Evolutionary conservation across 35 echinoderm and acorn worm species (phyloP), one percentile per base, ranked within the genome.

Genomic region (Apostichopus japonicus): DNA sequence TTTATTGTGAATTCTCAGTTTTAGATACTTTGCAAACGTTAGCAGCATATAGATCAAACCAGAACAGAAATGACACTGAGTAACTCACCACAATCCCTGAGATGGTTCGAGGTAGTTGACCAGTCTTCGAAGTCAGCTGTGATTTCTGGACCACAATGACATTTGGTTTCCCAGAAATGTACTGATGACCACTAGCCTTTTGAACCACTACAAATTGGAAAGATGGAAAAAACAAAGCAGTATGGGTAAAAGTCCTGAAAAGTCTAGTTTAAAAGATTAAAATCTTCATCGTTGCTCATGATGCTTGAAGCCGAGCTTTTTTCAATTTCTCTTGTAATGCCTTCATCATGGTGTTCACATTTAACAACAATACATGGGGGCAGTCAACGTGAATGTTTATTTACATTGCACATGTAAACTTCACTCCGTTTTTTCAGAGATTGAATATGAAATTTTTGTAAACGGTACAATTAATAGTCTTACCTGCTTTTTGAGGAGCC

Each of bases 131-230:
- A 51, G 79, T 67, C 61, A 95, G 54, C 81, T 95, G 94, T 13
- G 94, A 95, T 44, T 95, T 92, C 94, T 95, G 90, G 63, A 95
- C 94, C 5, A 95, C 94, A 16, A 95, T 95, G 54, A 95, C 94
- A 17, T 92, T 95, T 24, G 94, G 80, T 80, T 95, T 95, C 5
- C 94, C 94, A 0, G 90, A 51, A 15, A 90, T 62, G 67, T 72
- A 89, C 59, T 89, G 86, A 56, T 76, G 17, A 7, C 82, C 61
- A 10, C 55, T 76, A 15, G 90, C 56, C 57, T 95, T 95, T 5
- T 90, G 91, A 9, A 95, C 94, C 10, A 95, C 94, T 89, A 44
- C 55, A 17, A 63, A 87, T n/a, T 44, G 27, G 7, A 78, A 61
- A 78, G 7, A 78, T 24, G 8, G 17, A 78, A 44, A 9, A 17